A percentile compares a stretch with the other conserved stretches of the same genome.
These are phyloP conservation scores for Hemibagrus wyckioides DNA, from an alignment of 2,113 vertebrate species.

Conservation along the genomic window DNA sequence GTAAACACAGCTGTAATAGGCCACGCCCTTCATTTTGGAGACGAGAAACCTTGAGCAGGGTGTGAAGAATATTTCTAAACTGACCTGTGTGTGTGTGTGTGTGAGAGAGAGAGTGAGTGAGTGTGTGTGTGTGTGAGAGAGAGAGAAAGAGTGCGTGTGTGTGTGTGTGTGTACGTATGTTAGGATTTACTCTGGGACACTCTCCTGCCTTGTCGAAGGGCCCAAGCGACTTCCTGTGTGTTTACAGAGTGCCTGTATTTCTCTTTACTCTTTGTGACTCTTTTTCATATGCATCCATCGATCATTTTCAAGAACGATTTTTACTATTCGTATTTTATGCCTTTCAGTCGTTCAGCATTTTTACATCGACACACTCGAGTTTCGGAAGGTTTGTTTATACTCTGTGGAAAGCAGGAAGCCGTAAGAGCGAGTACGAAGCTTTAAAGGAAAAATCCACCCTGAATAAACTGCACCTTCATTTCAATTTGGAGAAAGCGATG, in stretches of 20 bases:
- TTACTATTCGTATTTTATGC: slow-evolving; percentile 13
- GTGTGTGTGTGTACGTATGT: too few species aligned
- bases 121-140: neutral
- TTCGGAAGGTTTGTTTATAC: neutral
- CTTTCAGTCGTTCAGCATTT: neutral
- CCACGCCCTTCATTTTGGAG: neutral
- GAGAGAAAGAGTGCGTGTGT: too few species aligned
- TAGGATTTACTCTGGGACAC: neutral
- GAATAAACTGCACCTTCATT: neutral
- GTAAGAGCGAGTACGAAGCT: neutral
- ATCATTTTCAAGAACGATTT: neutral
- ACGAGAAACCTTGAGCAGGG: slow-evolving; percentile 5
- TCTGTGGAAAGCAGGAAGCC: slow-evolving; percentile 5
- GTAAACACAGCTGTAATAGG: slow-evolving; percentile 31
- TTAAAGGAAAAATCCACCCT: slow-evolving; percentile 7
- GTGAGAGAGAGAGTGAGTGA: too few species aligned
- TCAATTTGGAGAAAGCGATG: neutral
- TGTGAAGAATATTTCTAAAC: neutral
- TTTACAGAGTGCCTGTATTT: slow-evolving; percentile 69
- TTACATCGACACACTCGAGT: neutral
- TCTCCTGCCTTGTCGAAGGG: slow-evolving; percentile 31
- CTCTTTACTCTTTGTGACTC: slow-evolving; percentile 58
- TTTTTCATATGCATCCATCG: slow-evolving; percentile 41
- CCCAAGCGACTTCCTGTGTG: slow-evolving; percentile 46
- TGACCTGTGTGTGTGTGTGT: neutral